phyloP scores from a whole-genome alignment of 2,888 invertebrate genomes.

The Chalcosyrphus nemorum region DNA sequence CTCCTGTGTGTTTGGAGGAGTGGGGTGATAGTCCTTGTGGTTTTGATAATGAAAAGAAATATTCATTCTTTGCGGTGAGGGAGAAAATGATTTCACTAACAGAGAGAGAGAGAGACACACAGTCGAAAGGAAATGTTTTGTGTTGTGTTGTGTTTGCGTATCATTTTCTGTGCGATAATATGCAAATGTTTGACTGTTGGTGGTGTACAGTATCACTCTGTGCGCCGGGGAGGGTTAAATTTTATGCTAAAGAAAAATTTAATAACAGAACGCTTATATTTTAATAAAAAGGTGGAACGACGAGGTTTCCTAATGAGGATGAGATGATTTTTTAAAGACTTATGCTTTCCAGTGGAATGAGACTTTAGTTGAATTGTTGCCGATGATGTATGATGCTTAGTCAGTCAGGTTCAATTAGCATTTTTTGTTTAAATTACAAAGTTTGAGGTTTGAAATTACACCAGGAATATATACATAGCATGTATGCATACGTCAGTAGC shows the following conservation, averaged over 20 bases:
- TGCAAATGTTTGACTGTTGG: conserved; percentile 56
- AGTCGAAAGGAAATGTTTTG: conserved; percentile 44
- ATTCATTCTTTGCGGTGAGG: conserved; percentile 64
- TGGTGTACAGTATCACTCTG: background rate
- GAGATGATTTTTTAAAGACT: conserved; percentile 38
- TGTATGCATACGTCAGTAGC: no score
- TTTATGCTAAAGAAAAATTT: conserved; percentile 2
- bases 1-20: no score
- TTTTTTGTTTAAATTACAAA: no score
- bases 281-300: conserved; percentile 46
- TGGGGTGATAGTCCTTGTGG: conserved; percentile 54
- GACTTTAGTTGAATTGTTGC: background rate
- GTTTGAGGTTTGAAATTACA: no score
- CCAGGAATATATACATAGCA: no score
- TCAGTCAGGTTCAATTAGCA: no score
- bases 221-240: conserved; percentile 1
- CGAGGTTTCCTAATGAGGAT: conserved; percentile 34
- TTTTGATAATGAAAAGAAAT: conserved; percentile 71
- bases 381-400: background rate
- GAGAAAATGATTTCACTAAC: conserved; percentile 57
- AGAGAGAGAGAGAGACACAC: background rate
- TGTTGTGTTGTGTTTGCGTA: conserved; percentile 64
- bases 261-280: conserved; percentile 62
- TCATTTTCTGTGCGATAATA: conserved; percentile 70
- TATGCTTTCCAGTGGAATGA: background rate